Evolutionary conservation across 2,113 vertebrate species (phyloP).

Genomic region (Symphodus melops): DNA sequence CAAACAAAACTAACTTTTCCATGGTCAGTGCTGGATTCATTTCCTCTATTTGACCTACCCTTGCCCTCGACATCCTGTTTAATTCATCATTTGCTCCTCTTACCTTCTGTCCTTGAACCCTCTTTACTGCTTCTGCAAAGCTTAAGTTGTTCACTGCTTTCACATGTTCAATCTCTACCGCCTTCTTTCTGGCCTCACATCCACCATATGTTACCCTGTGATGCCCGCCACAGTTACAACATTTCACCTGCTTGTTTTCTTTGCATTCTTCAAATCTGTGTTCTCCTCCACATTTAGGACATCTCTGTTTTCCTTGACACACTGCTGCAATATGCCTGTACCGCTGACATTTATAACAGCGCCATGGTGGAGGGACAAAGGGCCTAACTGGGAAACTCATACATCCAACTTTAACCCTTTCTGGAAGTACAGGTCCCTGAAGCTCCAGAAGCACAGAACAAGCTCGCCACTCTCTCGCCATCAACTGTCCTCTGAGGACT

Average conservation of each 20-base stretch:
- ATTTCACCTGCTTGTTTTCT: neutral
- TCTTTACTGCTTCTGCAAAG: neutral
- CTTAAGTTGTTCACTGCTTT: neutral
- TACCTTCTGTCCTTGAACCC: neutral
- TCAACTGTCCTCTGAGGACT: neutral
- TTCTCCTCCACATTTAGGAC: neutral
- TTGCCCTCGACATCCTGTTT: no score
- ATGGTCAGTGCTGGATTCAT: neutral
- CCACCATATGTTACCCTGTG: neutral
- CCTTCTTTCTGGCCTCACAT: neutral
- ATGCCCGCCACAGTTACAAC: neutral
- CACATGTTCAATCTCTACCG: neutral
- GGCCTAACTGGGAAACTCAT: neutral
- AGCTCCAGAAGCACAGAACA: neutral
- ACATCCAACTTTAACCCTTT: neutral
- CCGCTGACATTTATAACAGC: neutral
- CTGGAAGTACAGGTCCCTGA: neutral
- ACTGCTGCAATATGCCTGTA: neutral
- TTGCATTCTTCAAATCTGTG: neutral
- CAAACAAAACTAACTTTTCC: neutral
- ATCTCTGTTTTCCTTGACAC: neutral
- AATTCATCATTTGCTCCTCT: neutral
- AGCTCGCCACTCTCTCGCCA: neutral
- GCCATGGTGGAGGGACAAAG: neutral
- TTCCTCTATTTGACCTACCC: no score